Conservation (phyloP, 1,140 invertebrate species). For the Hydropsyche tenuis region DNA sequence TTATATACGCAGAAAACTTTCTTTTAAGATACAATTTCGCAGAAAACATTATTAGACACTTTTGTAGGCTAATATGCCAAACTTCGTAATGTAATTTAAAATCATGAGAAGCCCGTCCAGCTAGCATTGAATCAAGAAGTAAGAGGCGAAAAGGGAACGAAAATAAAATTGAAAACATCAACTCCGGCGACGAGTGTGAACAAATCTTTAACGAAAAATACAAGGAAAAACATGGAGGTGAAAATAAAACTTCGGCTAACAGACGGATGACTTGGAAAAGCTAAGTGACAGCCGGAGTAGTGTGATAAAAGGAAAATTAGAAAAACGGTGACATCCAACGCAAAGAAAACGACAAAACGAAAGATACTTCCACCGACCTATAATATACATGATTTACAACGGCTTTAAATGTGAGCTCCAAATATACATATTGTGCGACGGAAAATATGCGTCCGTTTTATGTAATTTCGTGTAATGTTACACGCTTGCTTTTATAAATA, state of each 20-base stretch:
- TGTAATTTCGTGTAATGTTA: no score
- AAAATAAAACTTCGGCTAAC: constrained; percentile 5
- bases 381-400: background rate
- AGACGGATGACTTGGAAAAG: constrained; percentile 14
- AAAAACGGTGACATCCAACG: constrained; percentile 13
- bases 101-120: background rate
- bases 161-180: constrained; percentile 23
- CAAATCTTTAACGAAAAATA: constrained; percentile 18
- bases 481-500: no score
- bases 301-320: constrained; percentile 30
- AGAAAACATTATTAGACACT: background rate
- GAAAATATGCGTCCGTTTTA: no score
- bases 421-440: no score
- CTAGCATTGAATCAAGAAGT: background rate
- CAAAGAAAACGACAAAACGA: background rate
- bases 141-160: background rate
- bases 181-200: background rate
- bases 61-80: background rate
- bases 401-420: background rate
- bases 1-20: no score
- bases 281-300: constrained; percentile 29
- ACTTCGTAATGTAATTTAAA: no score
- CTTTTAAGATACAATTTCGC: background rate
- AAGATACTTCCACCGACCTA: background rate
- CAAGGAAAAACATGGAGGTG: constrained; percentile 5